These are phyloP conservation scores for Lonchura striata DNA, from an alignment of 2,113 vertebrate genomes.

Conservation along the genomic window DNA sequence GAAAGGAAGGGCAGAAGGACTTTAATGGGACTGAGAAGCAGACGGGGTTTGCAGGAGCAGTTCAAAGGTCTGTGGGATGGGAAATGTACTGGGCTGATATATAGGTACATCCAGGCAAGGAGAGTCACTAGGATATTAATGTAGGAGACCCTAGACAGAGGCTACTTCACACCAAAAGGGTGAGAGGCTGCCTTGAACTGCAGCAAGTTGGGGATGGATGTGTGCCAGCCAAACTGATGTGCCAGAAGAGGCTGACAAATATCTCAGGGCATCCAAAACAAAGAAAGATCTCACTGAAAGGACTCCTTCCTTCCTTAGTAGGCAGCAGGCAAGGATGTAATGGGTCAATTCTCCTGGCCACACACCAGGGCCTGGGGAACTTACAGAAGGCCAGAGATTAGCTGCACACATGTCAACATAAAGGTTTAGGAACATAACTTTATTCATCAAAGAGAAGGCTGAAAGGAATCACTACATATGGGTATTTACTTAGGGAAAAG, in stretches of 20 bases:
- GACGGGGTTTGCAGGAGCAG: rapidly evolving
- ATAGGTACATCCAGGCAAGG: rapidly evolving
- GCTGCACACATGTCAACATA: neutral
- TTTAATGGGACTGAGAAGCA: neutral
- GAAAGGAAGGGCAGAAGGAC: neutral
- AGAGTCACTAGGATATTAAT: neutral
- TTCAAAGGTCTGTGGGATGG: neutral
- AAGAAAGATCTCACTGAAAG: neutral
- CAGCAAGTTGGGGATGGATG: neutral
- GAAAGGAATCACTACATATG: neutral
- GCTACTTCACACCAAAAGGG: neutral
- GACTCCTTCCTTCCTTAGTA: neutral
- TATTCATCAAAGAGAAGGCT: neutral
- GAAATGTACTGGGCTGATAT: rapidly evolving
- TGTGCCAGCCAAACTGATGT: neutral
- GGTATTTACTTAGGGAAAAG: neutral
- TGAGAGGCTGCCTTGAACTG: neutral
- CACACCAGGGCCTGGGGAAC: neutral
- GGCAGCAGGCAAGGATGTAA: neutral
- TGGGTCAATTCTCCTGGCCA: neutral
- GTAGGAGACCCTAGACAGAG: neutral
- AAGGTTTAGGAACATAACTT: neutral
- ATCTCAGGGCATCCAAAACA: neutral
- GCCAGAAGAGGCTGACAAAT: neutral
- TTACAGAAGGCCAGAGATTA: neutral